Percentiles rank a stretch among this genome's conserved stretches.
Evolutionary conservation across 2,797 vertebrate genomes (phyloP).

Genomic region (Hydrocynus forskahlii): DNA sequence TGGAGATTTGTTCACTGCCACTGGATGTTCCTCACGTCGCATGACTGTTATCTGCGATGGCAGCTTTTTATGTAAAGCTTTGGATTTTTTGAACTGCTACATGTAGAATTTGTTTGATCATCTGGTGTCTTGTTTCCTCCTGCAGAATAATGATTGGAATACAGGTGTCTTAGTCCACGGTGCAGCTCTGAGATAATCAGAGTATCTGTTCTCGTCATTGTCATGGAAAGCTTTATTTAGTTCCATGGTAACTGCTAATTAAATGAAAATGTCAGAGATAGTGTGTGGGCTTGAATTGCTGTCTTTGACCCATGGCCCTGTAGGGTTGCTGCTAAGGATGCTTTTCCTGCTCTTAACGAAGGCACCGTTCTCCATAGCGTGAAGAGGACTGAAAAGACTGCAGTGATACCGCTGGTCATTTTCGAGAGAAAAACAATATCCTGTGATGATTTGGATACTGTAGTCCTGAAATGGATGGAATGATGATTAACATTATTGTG

Average conservation of each 20-base stretch:
- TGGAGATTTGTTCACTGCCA: slow-evolving; percentile 57
- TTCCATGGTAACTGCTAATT: slow-evolving; percentile 73
- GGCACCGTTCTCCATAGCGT: slow-evolving; percentile 13
- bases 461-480: not conserved
- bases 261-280: slow-evolving; percentile 74
- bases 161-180: slow-evolving; percentile 53
- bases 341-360: slow-evolving; percentile 44
- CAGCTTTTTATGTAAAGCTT: slow-evolving; percentile 54
- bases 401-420: slow-evolving; percentile 2
- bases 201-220: slow-evolving; percentile 64
- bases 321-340: slow-evolving; percentile 39
- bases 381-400: not conserved
- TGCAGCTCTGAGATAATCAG: slow-evolving; percentile 65
- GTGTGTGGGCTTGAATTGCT: slow-evolving; percentile 59
- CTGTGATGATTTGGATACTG: slow-evolving; percentile 4
- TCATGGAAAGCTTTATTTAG: slow-evolving; percentile 64
- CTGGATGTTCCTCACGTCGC: slow-evolving; percentile 51
- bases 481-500: slow-evolving; percentile 19
- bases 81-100: slow-evolving; percentile 59
- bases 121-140: slow-evolving; percentile 47
- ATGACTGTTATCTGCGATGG: slow-evolving; percentile 59
- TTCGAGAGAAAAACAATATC: slow-evolving; percentile 3
- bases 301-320: slow-evolving; percentile 54
- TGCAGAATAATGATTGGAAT: slow-evolving; percentile 60
- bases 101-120: slow-evolving; percentile 65